A percentile compares a stretch with the other conserved stretches of the same genome.
Conservation (phyloP, 2,888 invertebrate species). For the Criorhina ranunculi region DNA sequence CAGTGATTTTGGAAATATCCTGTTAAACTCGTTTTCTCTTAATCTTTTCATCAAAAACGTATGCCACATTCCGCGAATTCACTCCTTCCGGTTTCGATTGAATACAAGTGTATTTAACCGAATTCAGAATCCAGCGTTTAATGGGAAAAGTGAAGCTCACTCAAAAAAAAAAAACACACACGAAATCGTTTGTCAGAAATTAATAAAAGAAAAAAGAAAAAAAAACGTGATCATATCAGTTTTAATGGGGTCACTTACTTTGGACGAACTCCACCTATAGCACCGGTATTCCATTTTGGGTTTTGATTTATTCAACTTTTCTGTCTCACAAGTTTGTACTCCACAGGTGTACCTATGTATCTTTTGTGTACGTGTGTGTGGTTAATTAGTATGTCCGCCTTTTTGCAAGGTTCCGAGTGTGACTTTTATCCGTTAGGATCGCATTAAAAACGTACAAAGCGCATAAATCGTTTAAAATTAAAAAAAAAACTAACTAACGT, state of each 20-base stretch:
- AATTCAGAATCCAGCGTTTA: conserved; percentile 5
- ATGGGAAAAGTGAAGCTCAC: conserved; percentile 43
- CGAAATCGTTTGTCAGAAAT: conserved; percentile 57
- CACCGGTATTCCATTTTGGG: conserved; percentile 84
- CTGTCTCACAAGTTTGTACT: conserved; percentile 54
- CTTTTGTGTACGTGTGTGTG: conserved; percentile 14
- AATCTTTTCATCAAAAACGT: conserved; percentile 28
- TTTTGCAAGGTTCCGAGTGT: conserved; percentile 46
- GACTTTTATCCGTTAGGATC: conserved; percentile 47
- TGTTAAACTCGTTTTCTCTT: conserved; percentile 58
- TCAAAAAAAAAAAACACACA: conserved; percentile 35
- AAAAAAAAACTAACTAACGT: conserved; percentile 5
- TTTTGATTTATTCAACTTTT: conserved; percentile 78
- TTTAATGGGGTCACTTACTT: conserved; percentile 84
- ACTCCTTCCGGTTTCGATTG: conserved; percentile 55
- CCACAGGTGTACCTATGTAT: conserved; percentile 58
- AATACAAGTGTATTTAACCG: conserved; percentile 5
- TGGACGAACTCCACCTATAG: conserved; percentile 84
- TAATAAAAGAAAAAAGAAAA: conserved; percentile 54
- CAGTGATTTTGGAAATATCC: conserved; percentile 53
- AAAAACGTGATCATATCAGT: conserved; percentile 67
- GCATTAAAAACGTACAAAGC: conserved; percentile 41
- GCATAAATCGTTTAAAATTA: conserved; percentile 17
- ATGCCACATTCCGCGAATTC: conserved; percentile 37
- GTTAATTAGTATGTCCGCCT: conserved; percentile 46